Evolutionary conservation across 2,797 vertebrate species (phyloP), one percentile per base, ranked within the genome.

Genomic region (Benthosema pterotum): DNA sequence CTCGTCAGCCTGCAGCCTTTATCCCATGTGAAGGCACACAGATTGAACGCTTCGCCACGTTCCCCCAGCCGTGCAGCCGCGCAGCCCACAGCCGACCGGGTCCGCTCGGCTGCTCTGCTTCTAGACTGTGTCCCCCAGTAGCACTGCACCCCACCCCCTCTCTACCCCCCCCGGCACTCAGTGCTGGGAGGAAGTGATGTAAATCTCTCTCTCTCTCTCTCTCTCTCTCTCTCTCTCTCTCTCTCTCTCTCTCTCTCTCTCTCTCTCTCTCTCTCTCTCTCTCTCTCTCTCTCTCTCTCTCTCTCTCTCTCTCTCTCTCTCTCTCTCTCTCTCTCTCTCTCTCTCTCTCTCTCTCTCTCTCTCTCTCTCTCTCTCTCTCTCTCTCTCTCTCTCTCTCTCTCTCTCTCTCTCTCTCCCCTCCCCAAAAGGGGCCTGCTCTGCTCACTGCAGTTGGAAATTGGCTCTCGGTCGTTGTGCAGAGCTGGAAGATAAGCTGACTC

Each of bases 401-500:
- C 22, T 25, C 22, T 1, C 22, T 25, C 22, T 25, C 22, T 25
- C 22, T 25, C 22, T 25, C n/a, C n/a, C n/a, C n/a, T n/a, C n/a
- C n/a, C n/a, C n/a, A n/a, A 25, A 25, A 25, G 32, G 22, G 72
- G 74, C 70, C 75, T 65, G 73, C 67, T 82, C 75, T 65, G 73
- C 67, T 82, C 18, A 25, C 73, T 45, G 67, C 73, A 79, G 76
- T 72, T 5, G 13, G 56, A 79, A 77, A 80, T 79, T 81, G 72
- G 58, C 51, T 72, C 71, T 78, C 57, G 56, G 78, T 74, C 56
- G 32, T 74, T 54, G 32, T 77, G 71, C 76, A 60, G 69, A 2
- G 53, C 79, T 62, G 55, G 22, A 67, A 83, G 83, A 88, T 89
- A 85, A 87, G 82, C 79, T 86, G 79, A 82, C 66, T 86, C 78